phyloP scores from a whole-genome alignment of 1,140 invertebrate species.

The silkworm (Bombyx mori) region DNA sequence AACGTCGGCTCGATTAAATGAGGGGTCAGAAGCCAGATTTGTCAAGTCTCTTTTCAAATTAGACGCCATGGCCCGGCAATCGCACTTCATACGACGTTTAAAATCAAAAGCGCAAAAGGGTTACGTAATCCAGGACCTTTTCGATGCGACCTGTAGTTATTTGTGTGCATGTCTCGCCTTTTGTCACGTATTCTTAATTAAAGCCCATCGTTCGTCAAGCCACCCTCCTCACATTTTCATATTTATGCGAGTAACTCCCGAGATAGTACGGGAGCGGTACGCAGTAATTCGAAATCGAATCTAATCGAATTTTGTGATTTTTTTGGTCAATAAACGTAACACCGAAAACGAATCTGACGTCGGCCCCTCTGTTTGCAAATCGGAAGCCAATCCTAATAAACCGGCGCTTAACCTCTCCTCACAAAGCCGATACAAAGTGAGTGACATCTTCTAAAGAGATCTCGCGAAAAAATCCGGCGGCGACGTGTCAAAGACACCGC shows the following conservation, averaged over 20 bases:
- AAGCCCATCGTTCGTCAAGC: constrained; percentile 53
- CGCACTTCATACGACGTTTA: constrained; percentile 63
- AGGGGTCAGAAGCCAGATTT: constrained; percentile 67
- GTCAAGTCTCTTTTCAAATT: constrained; percentile 66
- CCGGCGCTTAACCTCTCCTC: constrained; percentile 61
- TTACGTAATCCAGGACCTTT: constrained; percentile 68
- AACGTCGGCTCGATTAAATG: constrained; percentile 52
- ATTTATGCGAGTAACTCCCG: constrained; percentile 32
- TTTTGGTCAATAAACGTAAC: constrained; percentile 21
- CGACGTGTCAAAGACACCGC: constrained; percentile 69
- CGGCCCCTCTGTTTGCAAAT: constrained; percentile 52
- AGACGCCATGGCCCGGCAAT: constrained; percentile 52
- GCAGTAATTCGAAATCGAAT: constrained; percentile 35
- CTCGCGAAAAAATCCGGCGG: constrained; percentile 62
- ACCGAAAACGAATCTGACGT: constrained; percentile 34
- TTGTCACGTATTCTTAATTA: constrained; percentile 74
- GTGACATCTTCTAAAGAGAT: constrained; percentile 63
- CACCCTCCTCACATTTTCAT: constrained; percentile 63
- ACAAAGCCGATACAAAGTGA: constrained; percentile 67
- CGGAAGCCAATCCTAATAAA: constrained; percentile 65
- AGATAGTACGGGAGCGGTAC: constrained; percentile 22
- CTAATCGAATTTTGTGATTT: constrained; percentile 29
- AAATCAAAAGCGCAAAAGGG: constrained; percentile 70
- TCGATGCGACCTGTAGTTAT: constrained; percentile 48
- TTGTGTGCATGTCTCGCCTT: constrained; percentile 69